Conservation (phyloP, 2,888 invertebrate species). For the Microctonus brassicae region DNA sequence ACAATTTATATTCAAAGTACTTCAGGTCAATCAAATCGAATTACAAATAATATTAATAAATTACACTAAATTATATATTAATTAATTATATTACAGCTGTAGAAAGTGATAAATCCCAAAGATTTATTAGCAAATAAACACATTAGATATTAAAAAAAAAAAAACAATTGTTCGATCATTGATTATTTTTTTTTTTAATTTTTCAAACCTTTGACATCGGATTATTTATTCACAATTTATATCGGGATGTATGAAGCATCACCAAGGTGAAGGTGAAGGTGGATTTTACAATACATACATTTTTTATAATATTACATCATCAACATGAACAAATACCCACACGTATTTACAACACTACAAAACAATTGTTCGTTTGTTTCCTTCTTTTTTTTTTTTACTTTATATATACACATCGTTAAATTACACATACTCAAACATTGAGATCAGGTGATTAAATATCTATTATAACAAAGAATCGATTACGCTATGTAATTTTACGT, state of each 20-base stretch:
- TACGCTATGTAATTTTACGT: background rate
- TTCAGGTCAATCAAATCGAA: background rate
- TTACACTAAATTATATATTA: background rate
- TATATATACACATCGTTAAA: background rate
- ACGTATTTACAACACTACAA: background rate
- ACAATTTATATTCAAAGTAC: background rate
- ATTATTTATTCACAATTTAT: background rate
- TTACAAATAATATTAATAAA: background rate
- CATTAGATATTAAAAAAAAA: background rate
- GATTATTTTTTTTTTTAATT: background rate
- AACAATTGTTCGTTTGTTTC: background rate
- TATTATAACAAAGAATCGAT: background rate
- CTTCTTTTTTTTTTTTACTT: background rate
- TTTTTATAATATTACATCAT: background rate
- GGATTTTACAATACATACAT: background rate
- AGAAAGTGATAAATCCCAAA: too few relatives aligned
- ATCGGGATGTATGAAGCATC: background rate
- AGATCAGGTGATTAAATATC: too few relatives aligned
- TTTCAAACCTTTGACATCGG: background rate
- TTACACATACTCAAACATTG: background rate
- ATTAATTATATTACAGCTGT: too few relatives aligned
- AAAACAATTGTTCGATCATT: background rate
- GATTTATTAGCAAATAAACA: too few relatives aligned
- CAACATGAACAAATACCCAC: background rate
- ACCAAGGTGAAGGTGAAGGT: slow-evolving; percentile 14